Evolutionary conservation across 2,113 vertebrate genomes (phyloP).

Genomic region (Myrmecobius fasciatus): DNA sequence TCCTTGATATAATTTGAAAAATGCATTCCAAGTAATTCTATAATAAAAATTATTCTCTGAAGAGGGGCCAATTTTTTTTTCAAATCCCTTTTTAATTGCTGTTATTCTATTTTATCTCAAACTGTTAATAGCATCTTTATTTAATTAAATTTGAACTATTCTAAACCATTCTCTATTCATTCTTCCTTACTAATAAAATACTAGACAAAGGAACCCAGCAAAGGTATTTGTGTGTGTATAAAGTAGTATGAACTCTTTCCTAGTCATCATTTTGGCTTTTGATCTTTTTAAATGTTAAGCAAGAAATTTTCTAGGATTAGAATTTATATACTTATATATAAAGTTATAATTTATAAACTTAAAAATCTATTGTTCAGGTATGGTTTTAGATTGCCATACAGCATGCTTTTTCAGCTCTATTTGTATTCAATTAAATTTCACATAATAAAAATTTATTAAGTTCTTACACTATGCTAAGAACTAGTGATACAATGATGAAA

Average conservation of each 20-base stretch:
- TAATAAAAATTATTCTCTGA: conserved; percentile 32
- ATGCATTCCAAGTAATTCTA: background rate
- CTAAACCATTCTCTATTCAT: conserved; percentile 20
- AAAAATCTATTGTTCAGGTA: conserved; percentile 13
- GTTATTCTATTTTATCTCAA: conserved; percentile 44
- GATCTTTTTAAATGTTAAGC: conserved; percentile 40
- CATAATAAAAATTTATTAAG: background rate
- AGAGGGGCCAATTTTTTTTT: conserved; percentile 16
- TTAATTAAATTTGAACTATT: conserved; percentile 49
- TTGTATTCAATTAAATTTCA: conserved; percentile 4
- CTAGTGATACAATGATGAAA: background rate
- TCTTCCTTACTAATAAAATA: conserved; percentile 58
- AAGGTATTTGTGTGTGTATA: background rate
- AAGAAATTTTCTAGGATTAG: conserved; percentile 27
- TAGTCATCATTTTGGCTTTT: conserved; percentile 16
- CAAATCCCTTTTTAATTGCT: conserved; percentile 4
- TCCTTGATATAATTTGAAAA: conserved; percentile 3
- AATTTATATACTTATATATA: too few species aligned
- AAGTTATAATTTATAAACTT: background rate
- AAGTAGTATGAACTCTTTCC: conserved; percentile 28
- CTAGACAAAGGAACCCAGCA: conserved; percentile 52
- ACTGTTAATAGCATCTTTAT: conserved; percentile 27
- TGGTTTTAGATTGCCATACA: background rate
- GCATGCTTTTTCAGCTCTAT: conserved; percentile 29
- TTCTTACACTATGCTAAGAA: background rate